Conservation (phyloP, 92 coral and sea anemone species). For the Porites divaricata region DNA sequence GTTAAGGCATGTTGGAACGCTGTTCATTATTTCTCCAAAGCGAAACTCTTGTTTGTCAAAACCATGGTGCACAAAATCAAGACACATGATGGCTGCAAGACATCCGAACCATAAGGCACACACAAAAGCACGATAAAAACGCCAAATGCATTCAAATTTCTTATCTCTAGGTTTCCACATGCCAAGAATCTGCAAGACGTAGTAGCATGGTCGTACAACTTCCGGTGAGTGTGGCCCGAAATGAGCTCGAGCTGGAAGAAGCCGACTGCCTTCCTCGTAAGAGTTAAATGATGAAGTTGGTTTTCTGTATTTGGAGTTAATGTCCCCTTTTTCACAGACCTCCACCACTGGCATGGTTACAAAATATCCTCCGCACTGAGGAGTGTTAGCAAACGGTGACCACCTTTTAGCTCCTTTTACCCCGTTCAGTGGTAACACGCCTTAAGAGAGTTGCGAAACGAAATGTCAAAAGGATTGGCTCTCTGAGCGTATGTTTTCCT, state of each 20-base stretch:
- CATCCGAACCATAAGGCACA: conserved; percentile 47
- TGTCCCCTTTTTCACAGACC: neutral
- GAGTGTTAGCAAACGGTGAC: too few relatives aligned
- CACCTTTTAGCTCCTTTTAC: too few relatives aligned
- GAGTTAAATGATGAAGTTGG: neutral
- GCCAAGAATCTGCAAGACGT: conserved; percentile 58
- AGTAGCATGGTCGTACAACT: conserved; percentile 53
- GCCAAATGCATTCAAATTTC: conserved; percentile 46
- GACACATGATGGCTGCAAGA: conserved; percentile 56
- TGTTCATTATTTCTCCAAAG: conserved; percentile 59
- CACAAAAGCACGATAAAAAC: conserved; percentile 41
- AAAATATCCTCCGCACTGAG: too few relatives aligned
- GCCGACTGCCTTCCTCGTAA: conserved; percentile 17
- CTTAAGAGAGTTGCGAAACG: too few relatives aligned
- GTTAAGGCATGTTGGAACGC: conserved; percentile 61
- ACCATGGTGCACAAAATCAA: conserved; percentile 74
- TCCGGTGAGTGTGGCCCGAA: conserved; percentile 10
- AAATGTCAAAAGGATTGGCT: too few relatives aligned
- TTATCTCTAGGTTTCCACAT: conserved; percentile 58
- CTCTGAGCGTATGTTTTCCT: too few relatives aligned
- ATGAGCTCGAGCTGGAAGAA: conserved; percentile 4
- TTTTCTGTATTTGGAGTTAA: neutral
- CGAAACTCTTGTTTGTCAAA: conserved; percentile 40
- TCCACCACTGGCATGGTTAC: neutral
- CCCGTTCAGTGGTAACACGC: too few relatives aligned